Conservation (phyloP, 2,888 invertebrate genomes). For the Petrolisthes cinctipes region DNA sequence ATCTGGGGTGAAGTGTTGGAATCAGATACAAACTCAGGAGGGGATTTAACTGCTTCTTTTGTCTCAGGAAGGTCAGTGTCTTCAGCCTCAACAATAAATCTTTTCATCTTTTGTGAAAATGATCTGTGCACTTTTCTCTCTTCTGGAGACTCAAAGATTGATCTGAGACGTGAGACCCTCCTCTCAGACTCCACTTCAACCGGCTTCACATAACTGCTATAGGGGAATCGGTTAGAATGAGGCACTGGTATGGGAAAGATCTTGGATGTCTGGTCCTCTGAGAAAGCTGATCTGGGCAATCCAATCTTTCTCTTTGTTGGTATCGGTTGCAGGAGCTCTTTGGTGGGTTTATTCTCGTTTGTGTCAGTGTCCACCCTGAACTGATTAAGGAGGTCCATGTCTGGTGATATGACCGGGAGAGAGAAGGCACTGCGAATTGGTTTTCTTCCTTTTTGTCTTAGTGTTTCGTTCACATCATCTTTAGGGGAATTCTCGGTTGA, state of each 20-base stretch:
- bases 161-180: constrained; percentile 42
- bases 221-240: constrained; percentile 13
- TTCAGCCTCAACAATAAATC: constrained; percentile 25
- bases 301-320: neutral
- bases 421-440: neutral
- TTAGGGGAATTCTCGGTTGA: neutral
- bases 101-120: neutral
- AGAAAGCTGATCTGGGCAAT: neutral
- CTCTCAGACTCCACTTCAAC: constrained; percentile 31
- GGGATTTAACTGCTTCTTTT: neutral
- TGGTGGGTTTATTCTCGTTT: neutral
- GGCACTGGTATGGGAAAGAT: neutral
- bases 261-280: constrained; percentile 7
- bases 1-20: neutral
- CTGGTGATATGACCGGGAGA: constrained; percentile 40
- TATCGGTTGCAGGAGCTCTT: neutral
- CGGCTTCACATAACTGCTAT: constrained; percentile 29
- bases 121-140: neutral
- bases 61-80: neutral
- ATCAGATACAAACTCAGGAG: neutral
- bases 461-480: neutral
- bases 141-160: constrained; percentile 27
- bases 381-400: constrained; percentile 37
- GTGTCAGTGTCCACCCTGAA: constrained; percentile 21
- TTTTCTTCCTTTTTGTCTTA: neutral